phyloP scores from a whole-genome alignment of 2,797 vertebrate genomes.

The Enteromius afrohamiltoni region DNA sequence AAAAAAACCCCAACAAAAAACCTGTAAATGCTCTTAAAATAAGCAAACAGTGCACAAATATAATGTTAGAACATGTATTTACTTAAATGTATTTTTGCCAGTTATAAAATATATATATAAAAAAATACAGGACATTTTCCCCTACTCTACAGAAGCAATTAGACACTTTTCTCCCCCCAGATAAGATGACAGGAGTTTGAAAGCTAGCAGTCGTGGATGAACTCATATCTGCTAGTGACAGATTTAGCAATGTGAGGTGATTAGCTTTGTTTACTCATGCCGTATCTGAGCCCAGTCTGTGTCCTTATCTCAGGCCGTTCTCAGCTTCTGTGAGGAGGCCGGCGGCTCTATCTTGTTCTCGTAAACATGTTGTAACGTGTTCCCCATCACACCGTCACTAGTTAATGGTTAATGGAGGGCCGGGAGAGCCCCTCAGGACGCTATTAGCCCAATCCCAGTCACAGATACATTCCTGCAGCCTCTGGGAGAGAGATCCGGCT shows the following conservation, averaged over 20 bases:
- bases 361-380: constrained; percentile 65
- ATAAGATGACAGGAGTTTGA: constrained; percentile 47
- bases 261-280: constrained; percentile 75
- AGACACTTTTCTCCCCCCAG: constrained; percentile 28
- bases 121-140: neutral
- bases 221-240: constrained; percentile 58
- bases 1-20: too few species aligned
- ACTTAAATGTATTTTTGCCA: neutral
- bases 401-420: constrained; percentile 60
- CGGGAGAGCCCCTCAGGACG: constrained; percentile 55
- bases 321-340: constrained; percentile 65
- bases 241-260: constrained; percentile 67
- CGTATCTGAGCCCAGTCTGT: constrained; percentile 48
- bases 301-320: constrained; percentile 71
- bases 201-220: constrained; percentile 12
- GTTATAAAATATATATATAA: neutral
- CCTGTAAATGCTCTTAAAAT: too few species aligned
- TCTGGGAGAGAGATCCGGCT: constrained; percentile 44
- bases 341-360: constrained; percentile 50
- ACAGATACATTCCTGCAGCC: constrained; percentile 34
- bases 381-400: constrained; percentile 45
- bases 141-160: neutral
- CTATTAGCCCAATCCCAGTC: constrained; percentile 30
- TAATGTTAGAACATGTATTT: too few species aligned
- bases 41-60: too few species aligned